phyloP scores from a whole-genome alignment of 2,888 invertebrate species.

The Latheticus oryzae region DNA sequence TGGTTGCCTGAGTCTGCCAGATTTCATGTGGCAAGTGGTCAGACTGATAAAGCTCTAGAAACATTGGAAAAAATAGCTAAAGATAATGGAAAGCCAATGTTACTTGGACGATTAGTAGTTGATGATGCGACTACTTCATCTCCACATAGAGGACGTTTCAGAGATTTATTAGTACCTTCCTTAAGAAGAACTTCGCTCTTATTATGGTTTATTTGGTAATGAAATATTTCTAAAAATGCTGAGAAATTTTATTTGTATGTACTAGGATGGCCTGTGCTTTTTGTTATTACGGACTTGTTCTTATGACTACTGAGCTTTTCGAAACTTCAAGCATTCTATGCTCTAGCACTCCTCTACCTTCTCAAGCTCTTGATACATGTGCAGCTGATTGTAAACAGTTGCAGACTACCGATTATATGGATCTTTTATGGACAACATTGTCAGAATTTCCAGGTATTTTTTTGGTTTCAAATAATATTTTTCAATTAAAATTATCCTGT shows the following conservation, averaged over 20 bases:
- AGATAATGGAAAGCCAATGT: constrained; percentile 91
- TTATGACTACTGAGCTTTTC: constrained; percentile 94
- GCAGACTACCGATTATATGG: constrained; percentile 89
- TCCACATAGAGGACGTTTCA: constrained; percentile 75
- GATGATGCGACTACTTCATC: constrained; percentile 75
- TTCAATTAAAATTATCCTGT: constrained; percentile 39
- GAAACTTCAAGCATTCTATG: constrained; percentile 71
- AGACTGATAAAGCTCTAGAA: constrained; percentile 85
- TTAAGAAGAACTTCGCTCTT: constrained; percentile 85
- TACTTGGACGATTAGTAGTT: constrained; percentile 84
- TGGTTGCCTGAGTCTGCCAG: constrained; percentile 96
- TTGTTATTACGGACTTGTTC: constrained; percentile 93
- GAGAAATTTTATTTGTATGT: constrained; percentile 7
- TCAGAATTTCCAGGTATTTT: constrained; percentile 89
- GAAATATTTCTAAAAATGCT: constrained; percentile 24
- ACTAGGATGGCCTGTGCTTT: constrained; percentile 91
- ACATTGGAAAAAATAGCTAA: constrained; percentile 88
- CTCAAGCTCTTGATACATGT: constrained; percentile 67
- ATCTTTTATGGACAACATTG: constrained; percentile 91
- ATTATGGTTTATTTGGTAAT: constrained; percentile 93
- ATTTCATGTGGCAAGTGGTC: constrained; percentile 87
- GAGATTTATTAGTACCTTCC: constrained; percentile 82
- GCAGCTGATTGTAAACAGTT: constrained; percentile 78
- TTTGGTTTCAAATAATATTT: constrained; percentile 9
- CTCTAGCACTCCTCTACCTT: constrained; percentile 53